Evolutionary conservation across 1,140 invertebrate species (phyloP).

Genomic region (Neelides sp.): DNA sequence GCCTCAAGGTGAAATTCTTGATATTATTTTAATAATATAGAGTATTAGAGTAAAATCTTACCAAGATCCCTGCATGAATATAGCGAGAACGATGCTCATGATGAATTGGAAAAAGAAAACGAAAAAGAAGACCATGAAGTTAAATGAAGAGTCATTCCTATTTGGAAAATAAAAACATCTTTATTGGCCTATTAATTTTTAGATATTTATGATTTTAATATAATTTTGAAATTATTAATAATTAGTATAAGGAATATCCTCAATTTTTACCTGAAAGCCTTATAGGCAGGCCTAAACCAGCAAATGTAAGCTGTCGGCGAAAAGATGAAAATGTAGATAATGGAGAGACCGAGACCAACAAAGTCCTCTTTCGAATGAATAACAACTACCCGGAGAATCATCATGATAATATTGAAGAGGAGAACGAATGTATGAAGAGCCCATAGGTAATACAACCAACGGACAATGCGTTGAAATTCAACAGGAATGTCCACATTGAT

Average conservation of each 20-base stretch:
- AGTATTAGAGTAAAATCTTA: constrained; percentile 39
- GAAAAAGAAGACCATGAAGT: constrained; percentile 99
- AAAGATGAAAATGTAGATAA: constrained; percentile 82
- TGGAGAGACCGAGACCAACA: constrained; percentile 71
- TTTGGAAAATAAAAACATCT: constrained; percentile 37
- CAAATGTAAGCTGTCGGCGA: constrained; percentile 95
- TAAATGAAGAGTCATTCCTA: constrained; percentile 93
- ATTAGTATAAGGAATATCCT: constrained; percentile 8
- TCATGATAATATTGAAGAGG: constrained; percentile 67
- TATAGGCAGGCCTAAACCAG: constrained; percentile 83
- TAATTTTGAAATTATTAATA: constrained; percentile 8
- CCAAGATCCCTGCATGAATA: constrained; percentile 71
- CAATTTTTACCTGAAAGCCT: constrained; percentile 58
- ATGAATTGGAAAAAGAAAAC: constrained; percentile 97
- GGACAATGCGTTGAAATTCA: constrained; percentile 91
- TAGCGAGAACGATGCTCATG: constrained; percentile 70
- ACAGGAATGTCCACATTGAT: constrained; percentile 97
- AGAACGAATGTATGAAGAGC: constrained; percentile 80
- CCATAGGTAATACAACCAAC: constrained; percentile 91
- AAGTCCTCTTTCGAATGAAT: constrained; percentile 41
- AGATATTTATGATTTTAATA: constrained; percentile 6
- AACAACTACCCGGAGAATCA: constrained; percentile 50
- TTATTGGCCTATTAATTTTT: constrained; percentile 19
- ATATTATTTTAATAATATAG: constrained; percentile 7
- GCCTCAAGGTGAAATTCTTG: background rate